Evolutionary conservation across 2,797 vertebrate species (phyloP).

Genomic region (Thamnophis elegans): DNA sequence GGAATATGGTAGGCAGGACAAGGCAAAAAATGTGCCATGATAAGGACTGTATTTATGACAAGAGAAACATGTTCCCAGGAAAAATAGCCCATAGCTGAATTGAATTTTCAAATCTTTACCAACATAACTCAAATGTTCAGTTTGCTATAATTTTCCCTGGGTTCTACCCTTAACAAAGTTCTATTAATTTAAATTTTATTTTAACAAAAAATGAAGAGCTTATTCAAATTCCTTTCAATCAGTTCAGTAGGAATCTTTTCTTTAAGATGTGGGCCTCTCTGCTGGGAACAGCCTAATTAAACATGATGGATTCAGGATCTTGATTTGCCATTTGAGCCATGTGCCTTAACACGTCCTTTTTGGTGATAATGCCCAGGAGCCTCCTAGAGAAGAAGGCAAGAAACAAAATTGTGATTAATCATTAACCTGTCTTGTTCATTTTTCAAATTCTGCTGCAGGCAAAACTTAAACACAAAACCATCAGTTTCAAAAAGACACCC

Average conservation of each 20-base stretch:
- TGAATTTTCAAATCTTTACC: constrained; percentile 54
- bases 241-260: constrained; percentile 58
- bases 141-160: constrained; percentile 44
- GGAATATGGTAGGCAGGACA: neutral
- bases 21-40: constrained; percentile 52
- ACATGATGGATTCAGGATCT: constrained; percentile 98
- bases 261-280: constrained; percentile 52
- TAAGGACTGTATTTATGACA: neutral
- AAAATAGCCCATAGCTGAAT: constrained; percentile 58
- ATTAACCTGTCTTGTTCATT: neutral
- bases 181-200: constrained; percentile 1
- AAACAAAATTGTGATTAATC: constrained; percentile 18
- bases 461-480: neutral
- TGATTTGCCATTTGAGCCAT: constrained; percentile 99
- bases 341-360: constrained; percentile 96
- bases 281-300: constrained; percentile 77
- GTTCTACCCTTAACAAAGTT: constrained; percentile 28
- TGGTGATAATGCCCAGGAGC: constrained; percentile 97
- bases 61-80: constrained; percentile 1
- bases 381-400: constrained; percentile 78
- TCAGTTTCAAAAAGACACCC: constrained; percentile 1
- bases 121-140: constrained; percentile 51
- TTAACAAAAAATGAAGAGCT: constrained; percentile 43
- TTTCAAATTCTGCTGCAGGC: constrained; percentile 21
- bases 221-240: constrained; percentile 49